These are phyloP conservation scores for Pluvianellus socialis DNA, from an alignment of 2,113 vertebrate species.

Conservation along the genomic window DNA sequence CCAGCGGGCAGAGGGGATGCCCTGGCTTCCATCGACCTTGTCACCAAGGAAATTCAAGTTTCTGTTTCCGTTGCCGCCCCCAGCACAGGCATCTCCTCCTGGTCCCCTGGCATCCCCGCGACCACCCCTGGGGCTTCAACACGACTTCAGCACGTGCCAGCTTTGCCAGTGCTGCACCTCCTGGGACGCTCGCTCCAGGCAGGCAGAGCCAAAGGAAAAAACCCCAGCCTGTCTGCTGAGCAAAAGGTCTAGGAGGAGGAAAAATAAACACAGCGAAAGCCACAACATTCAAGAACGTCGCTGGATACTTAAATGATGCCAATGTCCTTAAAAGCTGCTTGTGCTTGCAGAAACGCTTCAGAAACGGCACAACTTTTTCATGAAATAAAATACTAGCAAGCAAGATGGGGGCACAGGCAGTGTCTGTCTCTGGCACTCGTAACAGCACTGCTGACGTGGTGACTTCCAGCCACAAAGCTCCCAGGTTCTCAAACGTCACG, in stretches of 20 bases:
- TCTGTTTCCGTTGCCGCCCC: not conserved
- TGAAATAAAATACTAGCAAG: not conserved
- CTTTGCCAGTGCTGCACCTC: not conserved
- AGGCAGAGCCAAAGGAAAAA: not conserved
- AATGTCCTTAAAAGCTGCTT: not conserved
- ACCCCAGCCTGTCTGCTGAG: not conserved
- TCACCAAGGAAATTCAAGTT: not conserved
- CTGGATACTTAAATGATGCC: not conserved
- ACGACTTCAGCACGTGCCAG: not conserved
- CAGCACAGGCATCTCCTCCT: not conserved
- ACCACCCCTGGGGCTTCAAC: not conserved
- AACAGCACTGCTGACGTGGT: not conserved
- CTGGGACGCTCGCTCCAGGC: not conserved
- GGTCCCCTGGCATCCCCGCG: rapidly evolving
- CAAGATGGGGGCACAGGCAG: not conserved
- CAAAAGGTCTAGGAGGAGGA: not conserved
- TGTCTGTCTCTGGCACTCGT: not conserved
- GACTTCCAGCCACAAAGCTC: not conserved
- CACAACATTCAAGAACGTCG: not conserved
- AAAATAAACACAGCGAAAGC: constrained; percentile 42
- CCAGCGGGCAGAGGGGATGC: rapidly evolving
- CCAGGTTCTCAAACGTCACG: not conserved
- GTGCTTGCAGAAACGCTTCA: not conserved
- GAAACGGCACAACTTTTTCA: not conserved
- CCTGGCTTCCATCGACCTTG: rapidly evolving